A percentile compares a stretch with the other conserved stretches of the same genome.
Evolutionary conservation across 2,113 vertebrate genomes (phyloP).

Genomic region (Myrmecophaga tridactyla): DNA sequence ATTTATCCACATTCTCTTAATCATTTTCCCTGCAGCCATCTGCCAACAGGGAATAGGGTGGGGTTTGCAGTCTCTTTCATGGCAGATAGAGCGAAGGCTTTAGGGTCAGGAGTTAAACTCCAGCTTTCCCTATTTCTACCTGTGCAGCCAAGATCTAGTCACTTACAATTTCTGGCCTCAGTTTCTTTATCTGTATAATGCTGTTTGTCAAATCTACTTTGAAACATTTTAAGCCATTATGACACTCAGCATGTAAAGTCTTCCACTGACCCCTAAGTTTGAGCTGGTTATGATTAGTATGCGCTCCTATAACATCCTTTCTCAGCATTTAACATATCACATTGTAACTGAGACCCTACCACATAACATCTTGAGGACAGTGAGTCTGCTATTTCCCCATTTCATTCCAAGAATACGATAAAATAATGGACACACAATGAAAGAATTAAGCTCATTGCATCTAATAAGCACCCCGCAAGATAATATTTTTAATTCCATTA

Average conservation of each 20-base stretch:
- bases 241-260: not conserved
- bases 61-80: not conserved
- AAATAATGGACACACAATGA: not conserved
- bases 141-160: not conserved
- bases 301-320: not conserved
- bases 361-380: not conserved
- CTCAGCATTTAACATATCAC: not conserved
- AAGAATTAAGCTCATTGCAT: not conserved
- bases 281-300: not conserved
- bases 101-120: not conserved
- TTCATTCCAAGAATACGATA: not conserved
- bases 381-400: not conserved
- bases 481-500: not conserved
- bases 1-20: not conserved
- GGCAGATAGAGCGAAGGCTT: not conserved
- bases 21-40: not conserved
- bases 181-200: not conserved
- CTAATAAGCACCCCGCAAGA: not conserved
- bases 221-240: not conserved
- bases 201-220: not conserved
- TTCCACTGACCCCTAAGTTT: not conserved
- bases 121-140: not conserved
- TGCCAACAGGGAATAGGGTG: not conserved
- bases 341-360: not conserved
- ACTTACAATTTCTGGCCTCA: not conserved